These are phyloP conservation scores for Neomonachus schauinslandi DNA, from an alignment of 2,113 vertebrate genomes.

Conservation along the genomic window DNA sequence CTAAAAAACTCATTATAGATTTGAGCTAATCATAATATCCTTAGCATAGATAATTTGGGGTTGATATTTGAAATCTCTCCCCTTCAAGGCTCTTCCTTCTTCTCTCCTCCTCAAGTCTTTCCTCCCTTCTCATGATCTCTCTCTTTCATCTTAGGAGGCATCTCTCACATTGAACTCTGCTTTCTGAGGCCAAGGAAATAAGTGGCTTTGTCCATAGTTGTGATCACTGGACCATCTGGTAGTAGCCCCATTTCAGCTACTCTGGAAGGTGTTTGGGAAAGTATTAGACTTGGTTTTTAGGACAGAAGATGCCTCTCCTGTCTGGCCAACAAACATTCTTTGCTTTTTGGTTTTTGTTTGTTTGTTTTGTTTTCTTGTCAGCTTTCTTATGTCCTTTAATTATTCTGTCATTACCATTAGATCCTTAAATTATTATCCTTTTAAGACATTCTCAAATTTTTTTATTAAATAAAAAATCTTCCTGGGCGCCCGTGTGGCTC, in stretches of 20 bases:
- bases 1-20: neutral
- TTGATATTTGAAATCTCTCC: neutral
- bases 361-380: neutral
- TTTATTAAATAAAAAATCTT: neutral
- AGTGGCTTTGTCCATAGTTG: neutral
- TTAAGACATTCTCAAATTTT: neutral
- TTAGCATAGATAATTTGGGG: neutral
- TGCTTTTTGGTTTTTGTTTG: neutral
- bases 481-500: too few relatives aligned
- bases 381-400: neutral
- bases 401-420: neutral
- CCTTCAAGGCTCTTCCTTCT: neutral
- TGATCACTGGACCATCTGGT: neutral
- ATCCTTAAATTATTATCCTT: neutral
- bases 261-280: neutral
- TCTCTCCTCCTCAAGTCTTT: neutral
- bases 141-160: neutral
- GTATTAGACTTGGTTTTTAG: neutral
- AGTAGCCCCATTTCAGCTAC: neutral
- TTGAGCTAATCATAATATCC: neutral
- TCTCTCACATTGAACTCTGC: neutral
- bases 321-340: neutral
- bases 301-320: neutral
- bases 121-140: neutral
- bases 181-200: neutral